A percentile compares a stretch with the other conserved stretches of the same genome.
These are phyloP conservation scores for Ctenoplectra terminalis DNA, from an alignment of 1,140 invertebrate genomes.

Conservation along the genomic window DNA sequence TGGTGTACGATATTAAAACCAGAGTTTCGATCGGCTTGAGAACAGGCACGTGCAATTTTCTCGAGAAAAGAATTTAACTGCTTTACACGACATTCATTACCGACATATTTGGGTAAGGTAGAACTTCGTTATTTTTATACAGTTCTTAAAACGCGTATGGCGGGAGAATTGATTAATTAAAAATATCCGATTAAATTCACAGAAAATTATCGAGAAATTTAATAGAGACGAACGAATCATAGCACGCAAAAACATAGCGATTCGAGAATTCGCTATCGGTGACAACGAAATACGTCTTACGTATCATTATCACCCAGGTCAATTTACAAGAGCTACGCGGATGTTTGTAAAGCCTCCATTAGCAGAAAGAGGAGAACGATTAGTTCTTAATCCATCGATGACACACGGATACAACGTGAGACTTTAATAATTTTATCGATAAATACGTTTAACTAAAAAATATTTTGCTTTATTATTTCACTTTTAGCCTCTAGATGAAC, in stretches of 20 bases:
- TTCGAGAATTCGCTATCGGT: slow-evolving; percentile 85
- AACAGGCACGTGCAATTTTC: slow-evolving; percentile 63
- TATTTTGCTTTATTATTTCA: background rate
- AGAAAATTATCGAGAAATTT: slow-evolving; percentile 86
- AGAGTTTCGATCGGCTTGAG: slow-evolving; percentile 21
- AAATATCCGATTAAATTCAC: slow-evolving; percentile 46
- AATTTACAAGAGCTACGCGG: slow-evolving; percentile 86
- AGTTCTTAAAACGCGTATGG: background rate
- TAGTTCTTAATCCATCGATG: slow-evolving; percentile 85
- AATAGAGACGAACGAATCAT: slow-evolving; percentile 83
- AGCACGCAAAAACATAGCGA: slow-evolving; percentile 85
- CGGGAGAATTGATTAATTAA: background rate
- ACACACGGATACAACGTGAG: slow-evolving; percentile 86
- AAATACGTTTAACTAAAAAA: background rate
- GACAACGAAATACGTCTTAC: slow-evolving; percentile 86
- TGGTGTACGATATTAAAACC: background rate
- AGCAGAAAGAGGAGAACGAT: slow-evolving; percentile 86
- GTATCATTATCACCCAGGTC: slow-evolving; percentile 88
- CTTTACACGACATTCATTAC: slow-evolving; percentile 52
- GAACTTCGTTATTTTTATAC: no score
- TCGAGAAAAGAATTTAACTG: background rate
- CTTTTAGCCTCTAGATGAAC: slow-evolving; percentile 81
- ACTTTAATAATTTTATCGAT: slow-evolving; percentile 35
- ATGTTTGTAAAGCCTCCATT: slow-evolving; percentile 87
- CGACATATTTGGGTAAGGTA: slow-evolving; percentile 63